phyloP scores from a whole-genome alignment of 2,797 vertebrate species.

The Coreius guichenoti region DNA sequence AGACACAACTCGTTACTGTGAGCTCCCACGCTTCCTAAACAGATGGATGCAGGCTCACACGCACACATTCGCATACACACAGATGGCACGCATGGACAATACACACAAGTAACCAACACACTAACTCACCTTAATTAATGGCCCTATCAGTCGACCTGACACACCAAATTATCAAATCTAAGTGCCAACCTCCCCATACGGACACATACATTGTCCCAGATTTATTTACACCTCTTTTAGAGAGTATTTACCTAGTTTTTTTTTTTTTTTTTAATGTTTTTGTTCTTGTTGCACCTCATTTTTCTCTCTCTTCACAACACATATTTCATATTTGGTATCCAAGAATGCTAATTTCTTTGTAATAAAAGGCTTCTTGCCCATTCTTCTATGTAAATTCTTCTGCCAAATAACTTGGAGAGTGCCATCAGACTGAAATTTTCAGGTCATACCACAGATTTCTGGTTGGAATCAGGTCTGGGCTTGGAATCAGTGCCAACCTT shows the following conservation, averaged over 20 bases:
- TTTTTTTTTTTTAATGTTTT: background rate
- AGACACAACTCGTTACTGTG: slow-evolving; percentile 64
- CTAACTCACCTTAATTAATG: slow-evolving; percentile 46
- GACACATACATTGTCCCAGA: slow-evolving; percentile 29
- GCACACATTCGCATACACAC: slow-evolving; percentile 48
- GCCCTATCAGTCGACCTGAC: slow-evolving; percentile 40
- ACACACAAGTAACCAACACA: slow-evolving; percentile 44
- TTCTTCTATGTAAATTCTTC: slow-evolving; percentile 14
- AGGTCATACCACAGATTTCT: slow-evolving; percentile 28
- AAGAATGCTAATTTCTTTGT: slow-evolving; percentile 36
- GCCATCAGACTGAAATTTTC: slow-evolving; percentile 6
- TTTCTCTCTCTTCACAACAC: slow-evolving; percentile 20
- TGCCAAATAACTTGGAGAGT: slow-evolving; percentile 34
- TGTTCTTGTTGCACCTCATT: background rate
- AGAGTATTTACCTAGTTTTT: background rate
- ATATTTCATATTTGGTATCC: background rate
- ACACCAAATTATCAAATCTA: slow-evolving; percentile 37
- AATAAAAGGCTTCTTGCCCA: slow-evolving; percentile 31
- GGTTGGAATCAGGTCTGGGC: slow-evolving; percentile 13
- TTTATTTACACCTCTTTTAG: slow-evolving; percentile 16
- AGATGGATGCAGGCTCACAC: slow-evolving; percentile 57
- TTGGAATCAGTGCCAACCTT: background rate
- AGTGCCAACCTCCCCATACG: slow-evolving; percentile 33
- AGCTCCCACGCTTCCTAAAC: slow-evolving; percentile 65
- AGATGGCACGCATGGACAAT: slow-evolving; percentile 40